Percentiles rank a stretch among this genome's conserved stretches.
phyloP scores from a whole-genome alignment of 2,113 vertebrate genomes.

The Dicaeum eximium region DNA sequence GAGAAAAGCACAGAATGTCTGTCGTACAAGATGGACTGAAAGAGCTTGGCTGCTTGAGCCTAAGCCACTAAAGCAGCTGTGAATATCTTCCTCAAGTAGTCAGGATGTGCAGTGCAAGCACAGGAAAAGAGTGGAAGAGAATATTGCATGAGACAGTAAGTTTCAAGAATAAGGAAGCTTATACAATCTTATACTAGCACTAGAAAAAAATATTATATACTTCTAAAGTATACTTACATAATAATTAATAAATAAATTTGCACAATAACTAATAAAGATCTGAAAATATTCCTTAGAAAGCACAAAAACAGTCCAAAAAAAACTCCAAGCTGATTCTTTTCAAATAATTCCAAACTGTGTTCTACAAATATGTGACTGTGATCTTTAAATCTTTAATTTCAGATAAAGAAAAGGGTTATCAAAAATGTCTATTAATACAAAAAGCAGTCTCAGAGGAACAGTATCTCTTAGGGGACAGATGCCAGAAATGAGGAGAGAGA shows the following conservation, averaged over 20 bases:
- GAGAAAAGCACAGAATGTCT: not conserved
- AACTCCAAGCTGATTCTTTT: fast-evolving
- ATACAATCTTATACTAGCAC: not conserved
- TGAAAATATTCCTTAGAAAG: not conserved
- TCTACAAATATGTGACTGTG: not conserved
- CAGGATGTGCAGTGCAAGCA: not conserved
- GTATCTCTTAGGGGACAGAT: not conserved
- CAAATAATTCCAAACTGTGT: not conserved
- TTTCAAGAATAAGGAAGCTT: not conserved
- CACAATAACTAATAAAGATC: not conserved
- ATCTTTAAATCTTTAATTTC: not conserved
- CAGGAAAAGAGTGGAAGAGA: not conserved
- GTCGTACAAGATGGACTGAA: not conserved
- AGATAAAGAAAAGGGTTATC: not conserved
- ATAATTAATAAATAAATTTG: not conserved
- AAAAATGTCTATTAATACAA: not conserved
- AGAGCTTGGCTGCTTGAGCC: not conserved
- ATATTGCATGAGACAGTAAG: not conserved
- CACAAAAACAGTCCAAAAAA: not conserved
- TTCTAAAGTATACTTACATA: not conserved
- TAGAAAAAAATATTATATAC: not conserved
- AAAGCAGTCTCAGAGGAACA: not conserved
- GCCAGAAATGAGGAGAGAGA: not conserved
- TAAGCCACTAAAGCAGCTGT: not conserved
- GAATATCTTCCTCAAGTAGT: not conserved